Evolutionary conservation across 2,797 vertebrate species (phyloP), one percentile per base, ranked within the genome.

Genomic region (Sebastes alutus): DNA sequence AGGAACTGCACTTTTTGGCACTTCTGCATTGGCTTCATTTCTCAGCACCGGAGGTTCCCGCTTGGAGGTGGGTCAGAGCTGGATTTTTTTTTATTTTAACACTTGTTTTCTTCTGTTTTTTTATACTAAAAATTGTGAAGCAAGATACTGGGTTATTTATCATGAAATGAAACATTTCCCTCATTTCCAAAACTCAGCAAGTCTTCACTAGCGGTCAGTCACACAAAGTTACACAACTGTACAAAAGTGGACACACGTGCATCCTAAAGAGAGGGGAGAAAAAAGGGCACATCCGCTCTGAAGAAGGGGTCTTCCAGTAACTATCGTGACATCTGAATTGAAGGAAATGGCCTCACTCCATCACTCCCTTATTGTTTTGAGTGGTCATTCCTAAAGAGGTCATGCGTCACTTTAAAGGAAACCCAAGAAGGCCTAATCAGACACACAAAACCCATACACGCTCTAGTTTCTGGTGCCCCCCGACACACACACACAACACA

Each of bases 351-450:
- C 69, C 68, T 84, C 62, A 35, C 72, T 75, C 65, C 5, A 20
- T 76, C 33, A n/a, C 72, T 75, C 65, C 7, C 20, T 76, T n/a
- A n/a, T 66, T 75, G 67, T 78, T 90, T 84, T 87, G 73, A 77
- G 77, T 32, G 78, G 77, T 73, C 76, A 77, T 79, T 81, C 73
- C 69, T 70, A 29, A 76, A 75, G 49, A 90, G 73, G 72, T 83
- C 72, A 88, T 61, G 82, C 65, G 20, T 85, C 68, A 84, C 89
- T 83, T 83, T 30, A 81, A 84, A 75, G 59, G 62, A 77, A 86
- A 71, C 29, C 49, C 29, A 71, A 74, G 59, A 64, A 20, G 49
- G 10, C 11, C n/a, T 25, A 30, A 46, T 68, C 33, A 64, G 30
- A 63, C 67, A 67, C 68, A 30, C 49, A 62, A 66, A 22, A 65